Evolutionary conservation across 1,140 invertebrate species (phyloP), one percentile per base, ranked within the genome.

Genomic region (Bombus consobrinus): DNA sequence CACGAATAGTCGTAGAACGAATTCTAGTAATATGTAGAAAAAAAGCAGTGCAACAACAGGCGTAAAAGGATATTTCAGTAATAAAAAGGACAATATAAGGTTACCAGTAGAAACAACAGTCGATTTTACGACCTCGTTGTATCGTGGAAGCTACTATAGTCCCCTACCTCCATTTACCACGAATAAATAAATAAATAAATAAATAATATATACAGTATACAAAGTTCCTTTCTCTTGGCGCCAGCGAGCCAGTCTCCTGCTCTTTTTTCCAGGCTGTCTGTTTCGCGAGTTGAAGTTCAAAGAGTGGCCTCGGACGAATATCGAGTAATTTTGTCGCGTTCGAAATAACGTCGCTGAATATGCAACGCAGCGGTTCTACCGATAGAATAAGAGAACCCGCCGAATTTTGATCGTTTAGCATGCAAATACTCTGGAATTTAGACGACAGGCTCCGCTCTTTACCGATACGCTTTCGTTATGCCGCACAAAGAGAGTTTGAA

Each of bases 321-420:
- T 86, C 86, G 73, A 82, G 79, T 89, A 89, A 87, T 89, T 87
- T 84, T 68, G 85, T 72, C 69, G 79, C 80, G 74, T 74, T 79
- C 81, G 76, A 80, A 85, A 85, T 85, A 85, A 85, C 83, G 83
- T 64, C 28, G 66, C 68, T 85, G 83, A 79, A 85, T 85, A 69
- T 75, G 71, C 84, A 86, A 86, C 78, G 79, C 79, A 86, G 68
- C 84, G 47, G 75, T 69, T 59, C 47, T n/a, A 32, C 43, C 47
- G 43, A 25, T 69, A 57, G 75, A 78, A 78, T 83, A 83, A 83
- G 81, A n/a, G 82, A 64, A 69, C 39, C 6, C 22, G 47, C 3
- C 62, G 82, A 68, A 83, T 83, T 83, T 78, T 78, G 64, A 78
- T 83, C 82, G 82, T 83, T 83, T 83, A 83, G 62, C 62, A 83